Evolutionary conservation across 2,113 vertebrate genomes (phyloP).

Genomic region (Brachypodius melanocephalos): DNA sequence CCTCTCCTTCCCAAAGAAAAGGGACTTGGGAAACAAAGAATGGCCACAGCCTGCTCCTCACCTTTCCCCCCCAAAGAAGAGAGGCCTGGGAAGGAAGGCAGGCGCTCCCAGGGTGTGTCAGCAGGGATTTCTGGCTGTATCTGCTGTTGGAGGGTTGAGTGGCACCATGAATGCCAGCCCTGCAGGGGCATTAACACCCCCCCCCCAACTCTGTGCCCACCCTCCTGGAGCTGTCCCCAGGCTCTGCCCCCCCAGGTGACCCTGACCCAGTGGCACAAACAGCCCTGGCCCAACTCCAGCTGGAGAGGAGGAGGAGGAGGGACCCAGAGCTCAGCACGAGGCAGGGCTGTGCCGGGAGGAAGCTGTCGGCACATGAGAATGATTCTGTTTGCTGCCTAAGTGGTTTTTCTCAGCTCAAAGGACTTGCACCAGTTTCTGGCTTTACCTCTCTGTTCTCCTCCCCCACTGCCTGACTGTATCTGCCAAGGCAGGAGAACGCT

Average conservation of each 20-base stretch:
- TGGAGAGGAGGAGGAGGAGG: background rate
- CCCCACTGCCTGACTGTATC: background rate
- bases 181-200: accelerated
- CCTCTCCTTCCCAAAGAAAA: background rate
- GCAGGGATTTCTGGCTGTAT: background rate
- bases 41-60: background rate
- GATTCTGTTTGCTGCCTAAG: background rate
- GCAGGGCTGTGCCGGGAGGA: background rate
- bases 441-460: background rate
- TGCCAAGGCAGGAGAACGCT: accelerated
- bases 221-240: background rate
- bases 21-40: background rate
- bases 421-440: background rate
- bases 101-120: background rate
- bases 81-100: background rate
- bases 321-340: background rate
- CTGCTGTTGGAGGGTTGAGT: background rate
- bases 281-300: background rate
- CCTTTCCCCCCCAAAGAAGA: background rate
- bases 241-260: background rate
- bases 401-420: background rate
- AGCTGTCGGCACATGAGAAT: background rate
- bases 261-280: accelerated
- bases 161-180: background rate
- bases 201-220: background rate